A percentile compares a stretch with the other conserved stretches of the same genome.
Evolutionary conservation across 2,888 invertebrate species (phyloP).

Genomic region (Trypoxylon attenuatum): DNA sequence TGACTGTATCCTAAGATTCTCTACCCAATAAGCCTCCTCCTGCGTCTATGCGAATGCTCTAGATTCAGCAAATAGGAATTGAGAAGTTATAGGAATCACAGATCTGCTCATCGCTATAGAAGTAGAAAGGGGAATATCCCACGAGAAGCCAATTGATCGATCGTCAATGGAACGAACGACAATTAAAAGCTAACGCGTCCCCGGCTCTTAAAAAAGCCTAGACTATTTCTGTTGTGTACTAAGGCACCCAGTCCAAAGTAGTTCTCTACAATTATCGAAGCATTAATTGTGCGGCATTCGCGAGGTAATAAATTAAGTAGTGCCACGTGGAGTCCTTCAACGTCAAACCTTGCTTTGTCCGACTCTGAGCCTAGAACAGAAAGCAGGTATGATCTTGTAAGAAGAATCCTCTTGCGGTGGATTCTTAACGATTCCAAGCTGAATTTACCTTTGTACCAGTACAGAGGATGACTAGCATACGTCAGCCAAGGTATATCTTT

Average conservation of each 20-base stretch:
- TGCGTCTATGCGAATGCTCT: no score
- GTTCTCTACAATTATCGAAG: slow-evolving; percentile 85
- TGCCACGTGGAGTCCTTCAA: slow-evolving; percentile 62
- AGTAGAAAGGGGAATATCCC: no score
- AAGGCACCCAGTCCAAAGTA: slow-evolving; percentile 87
- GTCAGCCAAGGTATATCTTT: slow-evolving; percentile 87
- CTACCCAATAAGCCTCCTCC: no score
- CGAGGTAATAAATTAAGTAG: slow-evolving; percentile 66
- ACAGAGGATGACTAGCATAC: slow-evolving; percentile 87
- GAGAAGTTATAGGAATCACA: no score
- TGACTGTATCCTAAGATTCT: no score
- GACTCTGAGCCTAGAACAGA: slow-evolving; percentile 51
- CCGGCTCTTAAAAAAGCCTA: slow-evolving; percentile 91
- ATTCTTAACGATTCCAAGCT: neutral
- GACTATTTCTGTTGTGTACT: slow-evolving; percentile 86
- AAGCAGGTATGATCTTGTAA: neutral
- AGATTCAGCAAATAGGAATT: no score
- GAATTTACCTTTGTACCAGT: slow-evolving; percentile 81
- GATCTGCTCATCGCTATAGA: no score
- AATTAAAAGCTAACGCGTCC: slow-evolving; percentile 88
- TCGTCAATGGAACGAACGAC: neutral
- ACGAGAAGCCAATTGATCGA: no score
- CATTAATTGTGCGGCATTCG: slow-evolving; percentile 79
- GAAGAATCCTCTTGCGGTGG: no score
- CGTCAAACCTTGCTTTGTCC: slow-evolving; percentile 64